These are phyloP conservation scores for Leucoraja ocellata DNA, from an alignment of 2,797 vertebrate genomes.

Conservation along the genomic window DNA sequence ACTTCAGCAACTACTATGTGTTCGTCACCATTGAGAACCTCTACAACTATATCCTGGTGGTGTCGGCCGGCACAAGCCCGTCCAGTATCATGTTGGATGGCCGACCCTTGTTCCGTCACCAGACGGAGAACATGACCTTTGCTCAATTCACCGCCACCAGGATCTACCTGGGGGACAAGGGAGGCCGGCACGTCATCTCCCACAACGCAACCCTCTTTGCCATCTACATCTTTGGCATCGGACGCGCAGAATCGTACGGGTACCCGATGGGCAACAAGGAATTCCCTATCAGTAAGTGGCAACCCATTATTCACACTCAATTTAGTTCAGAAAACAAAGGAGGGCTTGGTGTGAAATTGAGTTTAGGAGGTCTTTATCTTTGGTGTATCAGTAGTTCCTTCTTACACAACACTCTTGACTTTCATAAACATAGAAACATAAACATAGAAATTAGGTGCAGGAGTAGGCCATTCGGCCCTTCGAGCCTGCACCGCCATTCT, in stretches of 20 bases:
- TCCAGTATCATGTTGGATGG: not conserved
- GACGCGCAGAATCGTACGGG: not conserved
- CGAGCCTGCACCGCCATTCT: no score
- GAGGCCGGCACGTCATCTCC: not conserved
- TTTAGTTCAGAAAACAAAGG: no score
- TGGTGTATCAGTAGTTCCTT: no score
- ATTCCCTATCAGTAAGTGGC: not conserved
- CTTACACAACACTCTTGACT: no score
- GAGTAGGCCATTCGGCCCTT: no score
- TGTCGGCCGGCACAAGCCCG: not conserved
- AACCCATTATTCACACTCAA: not conserved
- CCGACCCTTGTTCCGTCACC: not conserved
- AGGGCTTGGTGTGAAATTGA: no score
- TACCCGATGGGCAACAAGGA: not conserved
- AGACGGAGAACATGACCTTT: not conserved
- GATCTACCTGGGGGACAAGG: not conserved
- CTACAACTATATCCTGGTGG: not conserved
- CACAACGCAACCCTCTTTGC: not conserved
- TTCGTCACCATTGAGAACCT: not conserved
- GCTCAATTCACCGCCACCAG: not conserved
- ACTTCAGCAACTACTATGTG: not conserved
- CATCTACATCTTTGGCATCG: not conserved
- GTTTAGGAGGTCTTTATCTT: no score
- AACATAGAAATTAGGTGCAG: no score
- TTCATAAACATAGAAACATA: no score